Base-by-base conservation (phyloP, 2,113 vertebrate species). In the Gallinago jamesoni region DNA sequence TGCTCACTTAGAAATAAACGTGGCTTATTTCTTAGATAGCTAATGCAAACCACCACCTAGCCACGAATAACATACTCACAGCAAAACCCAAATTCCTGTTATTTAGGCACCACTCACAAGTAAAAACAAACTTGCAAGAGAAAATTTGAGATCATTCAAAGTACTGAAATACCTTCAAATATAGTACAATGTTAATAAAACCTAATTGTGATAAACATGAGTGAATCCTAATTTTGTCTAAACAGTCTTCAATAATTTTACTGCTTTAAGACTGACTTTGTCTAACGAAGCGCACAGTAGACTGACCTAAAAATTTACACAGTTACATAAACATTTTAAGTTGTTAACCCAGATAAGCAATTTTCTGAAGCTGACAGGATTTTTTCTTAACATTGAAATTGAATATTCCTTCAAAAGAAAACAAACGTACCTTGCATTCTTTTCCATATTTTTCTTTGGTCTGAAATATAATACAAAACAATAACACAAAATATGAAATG, bases 381-480 rank as follows among this genome's bases (percentile, higher is more conserved):
- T 20, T 63, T 22, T 22, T 57, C 91, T 57, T 60, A 74, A 41
- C 1, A 50, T 24, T 50, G n/a, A 60, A 66, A 84, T 43, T 2
- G 2, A 55, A 41, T 43, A n/a, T 20, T 59, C 55, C 45, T 76
- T 92, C 50, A 89, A 91, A 90, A 66, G 37, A 16, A 79, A 72
- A 50, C 3, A 81, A 50, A 95, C 98, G 83, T 98, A 99, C 99
- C 99, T 99, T 99, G 97, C 99, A 99, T 97, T 99, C 99, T 97
- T 99, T 99, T 47, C 99, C 99, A 62, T 99, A 99, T 92, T 99
- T 99, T 96, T 99, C 99, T 98, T 99, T 99, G 97, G 99, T 99
- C 99, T 99, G 97, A 94, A 97, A 98, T 50, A 96, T 2, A 97
- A 97, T 86, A 14, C 66, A 92, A 90, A 76, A 0, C 33, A 87